phyloP scores from a whole-genome alignment of 2,888 invertebrate genomes.

The Diaprepes abbreviatus region DNA sequence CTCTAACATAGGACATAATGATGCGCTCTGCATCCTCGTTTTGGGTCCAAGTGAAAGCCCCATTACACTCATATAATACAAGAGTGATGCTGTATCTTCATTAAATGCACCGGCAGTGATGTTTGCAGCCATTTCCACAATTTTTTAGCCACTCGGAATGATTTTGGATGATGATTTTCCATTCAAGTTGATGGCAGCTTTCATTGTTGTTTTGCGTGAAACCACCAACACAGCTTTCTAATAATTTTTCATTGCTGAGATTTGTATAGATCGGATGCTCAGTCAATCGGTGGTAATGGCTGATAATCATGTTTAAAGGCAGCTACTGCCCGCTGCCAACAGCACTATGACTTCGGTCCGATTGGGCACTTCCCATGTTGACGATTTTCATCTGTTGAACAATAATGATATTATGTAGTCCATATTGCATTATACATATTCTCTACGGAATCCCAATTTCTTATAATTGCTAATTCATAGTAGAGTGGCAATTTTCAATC shows the following conservation, averaged over 20 bases:
- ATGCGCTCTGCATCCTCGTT: neutral
- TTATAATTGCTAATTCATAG: neutral
- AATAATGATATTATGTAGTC: constrained; percentile 57
- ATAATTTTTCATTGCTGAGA: constrained; percentile 27
- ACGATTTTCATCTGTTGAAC: constrained; percentile 58
- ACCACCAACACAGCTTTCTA: constrained; percentile 30
- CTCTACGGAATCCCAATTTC: constrained; percentile 20
- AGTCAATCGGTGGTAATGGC: neutral
- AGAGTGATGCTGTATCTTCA: neutral
- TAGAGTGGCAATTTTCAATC: neutral
- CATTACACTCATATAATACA: neutral
- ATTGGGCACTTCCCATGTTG: constrained; percentile 56
- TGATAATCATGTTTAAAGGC: neutral
- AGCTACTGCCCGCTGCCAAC: neutral
- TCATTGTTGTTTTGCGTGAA: constrained; percentile 36
- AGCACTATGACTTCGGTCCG: constrained; percentile 8
- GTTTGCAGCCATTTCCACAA: neutral
- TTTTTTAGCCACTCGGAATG: neutral
- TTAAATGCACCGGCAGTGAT: neutral
- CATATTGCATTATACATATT: constrained; percentile 55
- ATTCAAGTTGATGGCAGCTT: neutral
- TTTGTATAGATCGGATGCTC: constrained; percentile 31
- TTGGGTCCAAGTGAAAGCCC: neutral
- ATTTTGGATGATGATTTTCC: neutral
- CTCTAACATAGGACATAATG: neutral